Percentiles rank a stretch among this genome's conserved stretches.
Conservation (phyloP, 1,140 invertebrate species). For the Drosophila busckii region DNA sequence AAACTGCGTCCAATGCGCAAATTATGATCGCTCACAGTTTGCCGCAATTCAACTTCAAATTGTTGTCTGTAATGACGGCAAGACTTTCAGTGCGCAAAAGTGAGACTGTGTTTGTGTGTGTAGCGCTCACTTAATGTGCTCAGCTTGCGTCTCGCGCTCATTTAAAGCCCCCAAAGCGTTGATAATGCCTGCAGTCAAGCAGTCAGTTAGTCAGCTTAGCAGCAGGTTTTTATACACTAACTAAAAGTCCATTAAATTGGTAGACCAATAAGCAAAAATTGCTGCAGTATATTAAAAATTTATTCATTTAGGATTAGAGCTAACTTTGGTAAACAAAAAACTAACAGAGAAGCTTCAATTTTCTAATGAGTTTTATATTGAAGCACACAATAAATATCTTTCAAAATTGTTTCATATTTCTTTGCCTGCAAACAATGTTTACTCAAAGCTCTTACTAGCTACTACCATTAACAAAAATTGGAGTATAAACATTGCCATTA, state of each 20-base stretch:
- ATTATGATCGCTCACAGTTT: constrained; percentile 33
- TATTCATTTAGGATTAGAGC: too few species aligned
- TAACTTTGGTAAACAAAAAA: too few species aligned
- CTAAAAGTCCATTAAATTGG: background rate
- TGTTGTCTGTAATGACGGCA: constrained; percentile 69
- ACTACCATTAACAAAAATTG: background rate
- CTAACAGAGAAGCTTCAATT: too few species aligned
- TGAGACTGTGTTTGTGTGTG: constrained; percentile 27
- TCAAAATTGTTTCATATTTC: too few species aligned
- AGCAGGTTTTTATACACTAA: constrained; percentile 56
- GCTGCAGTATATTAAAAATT: too few species aligned
- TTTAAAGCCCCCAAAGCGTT: constrained; percentile 71
- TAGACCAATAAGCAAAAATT: too few species aligned
- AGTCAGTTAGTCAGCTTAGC: constrained; percentile 43
- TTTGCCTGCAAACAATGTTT: too few species aligned
- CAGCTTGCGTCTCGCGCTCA: constrained; percentile 55
- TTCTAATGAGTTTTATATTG: too few species aligned
- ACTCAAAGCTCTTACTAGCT: background rate
- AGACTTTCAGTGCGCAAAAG: constrained; percentile 72
- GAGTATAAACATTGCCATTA: constrained; percentile 9
- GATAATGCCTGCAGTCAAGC: constrained; percentile 58
- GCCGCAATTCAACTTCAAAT: constrained; percentile 59
- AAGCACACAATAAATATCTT: too few species aligned
- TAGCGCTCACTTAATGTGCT: constrained; percentile 53
- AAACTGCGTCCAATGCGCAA: constrained; percentile 53